Evolutionary conservation across 2,113 vertebrate species (phyloP), one percentile per base, ranked within the genome.

Genomic region (Ailurus styani): DNA sequence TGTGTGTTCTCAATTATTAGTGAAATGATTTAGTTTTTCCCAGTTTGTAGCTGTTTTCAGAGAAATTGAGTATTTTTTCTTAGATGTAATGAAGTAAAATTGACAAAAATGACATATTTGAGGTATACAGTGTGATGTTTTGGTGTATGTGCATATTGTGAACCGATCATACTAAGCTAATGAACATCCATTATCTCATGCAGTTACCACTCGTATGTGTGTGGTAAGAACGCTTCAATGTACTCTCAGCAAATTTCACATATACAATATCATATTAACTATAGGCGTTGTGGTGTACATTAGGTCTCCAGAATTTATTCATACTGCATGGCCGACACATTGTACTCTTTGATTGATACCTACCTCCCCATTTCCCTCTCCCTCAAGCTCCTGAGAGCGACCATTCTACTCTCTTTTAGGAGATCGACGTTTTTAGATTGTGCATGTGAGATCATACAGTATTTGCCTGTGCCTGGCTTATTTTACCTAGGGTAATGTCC

Each of bases 11-110:
- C 20, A 85, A 45, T 79, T 84, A 70, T 47, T 37, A 75, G 34
- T 73, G 57, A 66, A 95, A 95, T 75, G 92, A 45, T 86, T 97
- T 79, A 86, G 31, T 20, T 93, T 86, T 93, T 93, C 82, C 47
- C 79, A 93, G 40, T 77, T 79, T 77, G 29, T 73, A 81, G 47
- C 10, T 83, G 75, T 73, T 96, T 91, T 78, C 82, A 57, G 40
- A 84, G 6, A 96, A 87, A 90, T 75, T 6, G 68, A 83, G 55
- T 64, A 87, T 86, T 70, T 86, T 55, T 78, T 34, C 62, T 62
- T 90, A 68, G 68, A 45, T 90, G 72, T 70, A 79, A 29, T 87
- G 94, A 87, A 11, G n/a, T 34, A 52, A 85, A 79, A 34, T 45
- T 60, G 72, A 60, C 31, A 90, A 54, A 40, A 90, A 47, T 45